phyloP scores from a whole-genome alignment of 2,797 vertebrate genomes.

The Babyrousa celebensis region DNA sequence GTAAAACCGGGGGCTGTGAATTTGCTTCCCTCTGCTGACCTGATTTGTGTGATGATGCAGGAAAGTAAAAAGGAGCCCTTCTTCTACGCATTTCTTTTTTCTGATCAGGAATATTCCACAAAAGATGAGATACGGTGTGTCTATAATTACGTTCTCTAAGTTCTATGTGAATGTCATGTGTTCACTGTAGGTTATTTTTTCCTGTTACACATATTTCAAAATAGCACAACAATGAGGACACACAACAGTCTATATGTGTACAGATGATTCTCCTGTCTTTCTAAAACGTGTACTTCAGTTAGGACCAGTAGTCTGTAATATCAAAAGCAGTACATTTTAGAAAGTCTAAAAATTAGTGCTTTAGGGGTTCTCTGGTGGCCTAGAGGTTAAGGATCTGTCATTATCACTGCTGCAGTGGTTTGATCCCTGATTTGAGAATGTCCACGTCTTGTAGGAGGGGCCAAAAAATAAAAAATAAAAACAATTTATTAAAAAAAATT shows the following conservation, averaged over 20 bases:
- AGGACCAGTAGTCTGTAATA: neutral
- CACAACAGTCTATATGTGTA: neutral
- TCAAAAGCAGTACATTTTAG: neutral
- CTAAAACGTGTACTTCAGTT: neutral
- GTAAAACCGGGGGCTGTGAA: neutral
- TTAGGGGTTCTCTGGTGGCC: too few relatives aligned
- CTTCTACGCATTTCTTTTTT: neutral
- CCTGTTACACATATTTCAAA: neutral
- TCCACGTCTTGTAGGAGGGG: too few relatives aligned
- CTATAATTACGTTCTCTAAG: neutral
- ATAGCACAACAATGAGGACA: neutral
- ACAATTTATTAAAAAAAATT: too few relatives aligned
- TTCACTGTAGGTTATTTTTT: neutral
- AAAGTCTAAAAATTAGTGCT: neutral
- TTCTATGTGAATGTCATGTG: neutral
- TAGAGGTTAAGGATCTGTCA: too few relatives aligned
- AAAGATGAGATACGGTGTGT: neutral
- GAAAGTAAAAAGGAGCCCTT: neutral
- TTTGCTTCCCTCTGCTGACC: slow-evolving; percentile 13
- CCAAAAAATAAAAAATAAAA: too few relatives aligned
- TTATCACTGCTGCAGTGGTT: too few relatives aligned
- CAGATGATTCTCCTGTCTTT: neutral
- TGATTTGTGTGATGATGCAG: neutral
- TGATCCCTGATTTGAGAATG: too few relatives aligned
- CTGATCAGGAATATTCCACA: neutral